Base-by-base conservation (phyloP, 2,888 invertebrate species). In the Lasioglossum oenotherae region DNA sequence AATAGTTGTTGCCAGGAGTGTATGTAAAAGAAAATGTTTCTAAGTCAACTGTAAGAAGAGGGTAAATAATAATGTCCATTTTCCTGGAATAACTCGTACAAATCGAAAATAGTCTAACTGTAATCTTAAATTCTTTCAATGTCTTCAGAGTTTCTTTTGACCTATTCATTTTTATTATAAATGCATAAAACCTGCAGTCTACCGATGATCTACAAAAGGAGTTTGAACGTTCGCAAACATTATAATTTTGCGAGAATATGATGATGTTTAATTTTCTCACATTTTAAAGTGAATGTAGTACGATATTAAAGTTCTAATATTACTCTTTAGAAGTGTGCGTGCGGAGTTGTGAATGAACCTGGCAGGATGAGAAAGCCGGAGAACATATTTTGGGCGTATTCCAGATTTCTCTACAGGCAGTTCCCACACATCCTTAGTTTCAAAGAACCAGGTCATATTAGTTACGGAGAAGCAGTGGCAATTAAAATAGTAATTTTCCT, bases 301-400 rank as follows among this genome's bases (percentile, higher is more conserved):
- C 23, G 69, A 69, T 69, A 23, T 38, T 69, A 35, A 69, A 69
- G 69, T 69, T 69, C 38, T 69, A 38, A 38, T 69, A 69, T 69
- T 69, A 38, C 38, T 1, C 38, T 19, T 4, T 38, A 35, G 35
- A 69, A 69, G 69, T 69, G 69, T 69, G 35, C 10, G 38, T 23
- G 38, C 23, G 1, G 35, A 23, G 23, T 38, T 69, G 38, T 69
- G 69, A 69, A 69, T 69, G 69, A 41, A 69, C 4, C 38, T n/a
- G 69, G 35, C 38, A 38, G 23, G 12, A 38, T 23, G 69, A 41
- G 38, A 69, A 69, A 19, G 38, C 69, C 38, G 12, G 38, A n/a
- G 38, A 69, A n/a, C 69, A 38, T 69, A 38, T 69, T 69, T 69
- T 69, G 69, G 69, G 69, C 69, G 69, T 35, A 69, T 69, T 69